Evolutionary conservation across 2,797 vertebrate genomes (phyloP), one percentile per base, ranked within the genome.

Genomic region (Apodemus agrarius): DNA sequence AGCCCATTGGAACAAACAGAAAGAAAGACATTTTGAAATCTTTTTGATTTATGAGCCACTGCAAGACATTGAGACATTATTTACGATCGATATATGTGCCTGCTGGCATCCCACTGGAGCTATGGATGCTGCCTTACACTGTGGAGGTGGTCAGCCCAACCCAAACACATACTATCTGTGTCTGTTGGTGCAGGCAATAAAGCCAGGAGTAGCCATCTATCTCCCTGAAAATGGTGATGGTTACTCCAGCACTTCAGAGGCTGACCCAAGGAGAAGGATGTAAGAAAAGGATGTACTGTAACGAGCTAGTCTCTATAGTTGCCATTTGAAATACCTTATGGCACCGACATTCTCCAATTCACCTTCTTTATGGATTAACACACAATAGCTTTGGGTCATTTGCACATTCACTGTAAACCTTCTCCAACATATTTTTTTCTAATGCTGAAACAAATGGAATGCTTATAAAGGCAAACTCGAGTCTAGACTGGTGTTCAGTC

Each of bases 11-110:
- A 89, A 95, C 95, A 96, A 96, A 93, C 89, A 3, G 6, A 97
- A 96, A 96, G 84, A 97, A 98, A 98, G 97, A 93, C 96, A 97
- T 97, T 97, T 98, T 95, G 97, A 98, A 96, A 97, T 96, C 74
- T 96, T 96, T 98, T 97, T 98, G 98, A 98, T 98, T 98, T 98
- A 98, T 95, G 97, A 96, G 86, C 95, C 97, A 96, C 97, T 97
- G 96, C 97, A 96, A 97, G 97, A 98, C 97, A 98, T 98, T 98
- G 98, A 98, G 98, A 98, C 89, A 94, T 98, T 98, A 98, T 98
- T 98, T 98, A 98, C 95, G 95, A 98, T 98, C 97, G 3, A 98
- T 98, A 98, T 89, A 91, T 43, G 90, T 97, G 93, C 94, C 98
- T 97, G 85, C 96, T 98, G 94, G 96, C 82, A 93, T 98, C 98